Percentiles rank a stretch among this genome's conserved stretches.
Conservation (phyloP, 92 coral and sea anemone species). For the Parazoanthus darwini region DNA sequence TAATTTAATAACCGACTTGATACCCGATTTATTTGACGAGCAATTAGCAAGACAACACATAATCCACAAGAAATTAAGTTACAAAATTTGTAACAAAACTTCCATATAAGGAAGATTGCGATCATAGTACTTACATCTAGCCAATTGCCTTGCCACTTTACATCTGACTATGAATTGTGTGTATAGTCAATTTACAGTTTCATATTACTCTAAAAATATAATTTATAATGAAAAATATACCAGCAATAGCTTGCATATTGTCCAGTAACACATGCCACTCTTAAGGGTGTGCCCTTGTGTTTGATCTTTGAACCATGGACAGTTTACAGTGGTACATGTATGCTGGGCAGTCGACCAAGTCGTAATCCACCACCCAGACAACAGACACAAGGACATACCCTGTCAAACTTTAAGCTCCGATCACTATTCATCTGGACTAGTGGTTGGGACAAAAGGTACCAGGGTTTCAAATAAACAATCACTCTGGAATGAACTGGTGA, state of each 20-base stretch:
- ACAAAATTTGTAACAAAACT: no score
- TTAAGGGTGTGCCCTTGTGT: not conserved
- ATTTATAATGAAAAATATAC: slow-evolving; percentile 24
- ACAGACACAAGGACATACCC: not conserved
- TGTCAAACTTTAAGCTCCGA: not conserved
- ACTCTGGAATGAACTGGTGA: no score
- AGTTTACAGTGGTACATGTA: not conserved
- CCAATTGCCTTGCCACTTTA: not conserved
- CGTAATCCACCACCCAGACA: no score
- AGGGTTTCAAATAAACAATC: no score
- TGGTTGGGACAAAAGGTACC: not conserved
- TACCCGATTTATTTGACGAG: not conserved
- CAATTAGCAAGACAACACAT: not conserved
- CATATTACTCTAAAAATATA: slow-evolving; percentile 23
- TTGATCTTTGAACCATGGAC: not conserved
- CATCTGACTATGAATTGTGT: not conserved
- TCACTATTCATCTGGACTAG: not conserved
- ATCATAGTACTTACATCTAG: not conserved
- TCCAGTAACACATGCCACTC: not conserved
- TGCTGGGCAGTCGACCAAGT: no score
- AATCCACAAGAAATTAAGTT: not conserved
- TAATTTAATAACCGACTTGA: not conserved
- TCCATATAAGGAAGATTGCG: not conserved
- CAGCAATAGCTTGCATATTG: not conserved
- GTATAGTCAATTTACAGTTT: not conserved